A percentile compares a stretch with the other conserved stretches of the same genome.
These are phyloP conservation scores for Corella eumyota DNA, from an alignment of 23 tunicate species.

Conservation along the genomic window DNA sequence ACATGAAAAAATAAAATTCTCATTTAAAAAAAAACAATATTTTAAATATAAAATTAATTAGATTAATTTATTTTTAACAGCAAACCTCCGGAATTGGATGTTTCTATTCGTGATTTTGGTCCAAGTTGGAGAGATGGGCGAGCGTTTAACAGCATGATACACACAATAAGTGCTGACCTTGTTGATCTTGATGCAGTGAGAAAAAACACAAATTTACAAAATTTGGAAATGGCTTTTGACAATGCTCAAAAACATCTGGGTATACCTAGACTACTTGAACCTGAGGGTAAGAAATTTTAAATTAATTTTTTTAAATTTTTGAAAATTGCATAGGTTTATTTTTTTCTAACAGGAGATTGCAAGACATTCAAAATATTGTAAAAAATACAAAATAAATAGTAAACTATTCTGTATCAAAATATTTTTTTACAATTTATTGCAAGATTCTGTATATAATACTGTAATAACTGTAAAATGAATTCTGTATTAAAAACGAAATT, in stretches of 20 bases:
- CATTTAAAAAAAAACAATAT: too few species aligned
- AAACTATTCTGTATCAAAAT: too few species aligned
- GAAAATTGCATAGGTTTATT: too few species aligned
- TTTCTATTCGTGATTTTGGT: slow-evolving; percentile 82
- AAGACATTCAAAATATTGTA: too few species aligned
- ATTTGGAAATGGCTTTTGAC: slow-evolving; percentile 62
- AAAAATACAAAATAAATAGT: too few species aligned
- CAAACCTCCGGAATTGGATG: slow-evolving; percentile 73
- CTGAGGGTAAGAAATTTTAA: slow-evolving; percentile 74
- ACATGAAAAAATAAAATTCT: too few species aligned
- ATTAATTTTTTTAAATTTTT: too few species aligned
- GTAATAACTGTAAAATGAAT: too few species aligned
- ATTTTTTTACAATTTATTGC: too few species aligned
- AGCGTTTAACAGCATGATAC: slow-evolving; percentile 78
- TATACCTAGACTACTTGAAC: slow-evolving; percentile 75
- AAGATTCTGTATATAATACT: too few species aligned
- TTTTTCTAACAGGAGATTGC: too few species aligned
- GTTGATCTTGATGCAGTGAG: slow-evolving; percentile 42
- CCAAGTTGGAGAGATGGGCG: slow-evolving; percentile 92
- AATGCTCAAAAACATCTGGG: slow-evolving; percentile 79
- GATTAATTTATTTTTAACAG: slow-evolving; percentile 8
- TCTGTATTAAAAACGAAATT: too few species aligned
- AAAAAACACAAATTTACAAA: slow-evolving; percentile 46
- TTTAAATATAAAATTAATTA: background rate
- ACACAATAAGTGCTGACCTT: slow-evolving; percentile 72